phyloP scores from a whole-genome alignment of 1,140 invertebrate genomes.

The Zaprionus davidi region DNA sequence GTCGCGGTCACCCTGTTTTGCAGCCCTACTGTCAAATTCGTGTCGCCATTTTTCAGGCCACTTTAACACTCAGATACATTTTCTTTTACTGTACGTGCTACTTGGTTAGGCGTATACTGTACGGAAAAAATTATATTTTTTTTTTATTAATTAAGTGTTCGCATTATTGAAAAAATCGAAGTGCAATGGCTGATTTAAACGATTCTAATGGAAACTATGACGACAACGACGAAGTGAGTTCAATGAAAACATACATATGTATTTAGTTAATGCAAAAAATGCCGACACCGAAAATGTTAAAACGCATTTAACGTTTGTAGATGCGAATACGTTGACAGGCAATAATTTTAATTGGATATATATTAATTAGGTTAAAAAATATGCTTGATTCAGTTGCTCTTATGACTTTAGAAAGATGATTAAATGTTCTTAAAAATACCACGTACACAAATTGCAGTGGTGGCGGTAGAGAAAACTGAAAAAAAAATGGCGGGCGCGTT shows the following conservation, averaged over 20 bases:
- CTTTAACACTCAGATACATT: slow-evolving; percentile 49
- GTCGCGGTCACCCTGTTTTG: background rate
- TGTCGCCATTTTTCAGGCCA: slow-evolving; percentile 46
- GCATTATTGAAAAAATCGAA: slow-evolving; percentile 19
- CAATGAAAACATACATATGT: background rate
- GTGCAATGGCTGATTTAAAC: slow-evolving; percentile 65
- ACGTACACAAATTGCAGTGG: slow-evolving; percentile 14
- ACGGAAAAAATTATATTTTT: slow-evolving; percentile 29
- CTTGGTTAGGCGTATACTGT: slow-evolving; percentile 27
- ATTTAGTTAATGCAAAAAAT: slow-evolving; percentile 30
- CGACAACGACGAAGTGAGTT: slow-evolving; percentile 77
- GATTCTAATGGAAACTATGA: slow-evolving; percentile 79
- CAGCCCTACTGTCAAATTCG: slow-evolving; percentile 22
- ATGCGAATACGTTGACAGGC: background rate
- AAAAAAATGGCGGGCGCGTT: slow-evolving; percentile 75
- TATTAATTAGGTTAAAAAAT: background rate
- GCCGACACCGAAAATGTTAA: slow-evolving; percentile 8
- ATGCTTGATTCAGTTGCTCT: background rate
- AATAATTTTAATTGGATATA: background rate
- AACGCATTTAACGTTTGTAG: background rate
- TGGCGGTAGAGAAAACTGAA: slow-evolving; percentile 60
- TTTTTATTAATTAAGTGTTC: slow-evolving; percentile 11
- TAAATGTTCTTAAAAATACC: slow-evolving; percentile 1
- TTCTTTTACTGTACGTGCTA: slow-evolving; percentile 44
- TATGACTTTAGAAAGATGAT: background rate